Evolutionary conservation across 2,113 vertebrate species (phyloP), one percentile per base, ranked within the genome.

Genomic region (Romanogobio albipinnatus): DNA sequence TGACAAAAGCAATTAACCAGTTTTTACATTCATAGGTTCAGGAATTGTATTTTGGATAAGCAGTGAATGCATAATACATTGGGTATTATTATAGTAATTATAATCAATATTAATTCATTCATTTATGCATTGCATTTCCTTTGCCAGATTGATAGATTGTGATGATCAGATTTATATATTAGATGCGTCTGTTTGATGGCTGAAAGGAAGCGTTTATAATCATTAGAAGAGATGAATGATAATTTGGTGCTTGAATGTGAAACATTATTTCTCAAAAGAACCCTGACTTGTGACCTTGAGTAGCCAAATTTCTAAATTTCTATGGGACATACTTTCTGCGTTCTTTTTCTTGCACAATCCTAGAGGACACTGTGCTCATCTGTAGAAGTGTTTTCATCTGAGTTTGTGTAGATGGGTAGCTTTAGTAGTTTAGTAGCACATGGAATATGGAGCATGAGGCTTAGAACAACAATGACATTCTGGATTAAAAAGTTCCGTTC

Each of bases 401-500:
- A 75, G 45, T 75, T 75, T 75, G n/a, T 14, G n/a, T 11, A 49
- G 82, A 43, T 49, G 49, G 24, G 13, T 68, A 45, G 59, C 49
- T 47, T 22, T 22, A 58, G 26, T 29, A 78, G 90, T 68, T 85
- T 29, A 78, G 90, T 68, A 85, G 86, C 79, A 76, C 87, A 90
- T 88, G 61, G 83, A 91, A 91, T 90, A 93, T 45, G 70, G 75
- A 89, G 89, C 91, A 91, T 93, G 83, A 92, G 17, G 47, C 36
- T 62, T 47, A 70, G 84, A 93, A 92, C 90, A 93, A 91, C 91
- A 91, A 84, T 92, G 93, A 93, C 90, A 86, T 85, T 87, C 82
- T 87, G 81, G 90, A 95, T 94, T 94, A 89, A 92, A 92, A 93
- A 90, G 91, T 94, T 94, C 89, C 89, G 88, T 94, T 92, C 84